Percentiles rank a stretch among this genome's conserved stretches.
These are phyloP conservation scores for Brachionus rotundiformis DNA, from an alignment of 1,140 invertebrate genomes.

Conservation along the genomic window DNA sequence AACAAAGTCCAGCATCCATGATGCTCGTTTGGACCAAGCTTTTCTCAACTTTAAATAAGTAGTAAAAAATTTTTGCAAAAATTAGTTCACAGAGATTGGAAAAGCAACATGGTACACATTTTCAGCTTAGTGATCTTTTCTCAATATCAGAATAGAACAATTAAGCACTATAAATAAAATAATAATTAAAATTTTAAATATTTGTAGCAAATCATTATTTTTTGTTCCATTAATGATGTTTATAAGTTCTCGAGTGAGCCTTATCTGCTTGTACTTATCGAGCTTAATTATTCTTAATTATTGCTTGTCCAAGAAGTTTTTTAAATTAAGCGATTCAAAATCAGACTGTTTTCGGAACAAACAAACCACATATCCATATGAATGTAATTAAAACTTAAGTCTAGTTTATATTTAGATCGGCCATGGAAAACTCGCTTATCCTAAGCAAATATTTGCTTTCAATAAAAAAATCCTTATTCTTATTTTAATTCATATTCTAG, in stretches of 20 bases:
- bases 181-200: too few relatives aligned
- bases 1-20: neutral
- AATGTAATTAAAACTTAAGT: slow-evolving; percentile 5
- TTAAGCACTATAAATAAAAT: too few relatives aligned
- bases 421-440: neutral
- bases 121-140: too few relatives aligned
- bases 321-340: neutral
- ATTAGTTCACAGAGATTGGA: too few relatives aligned
- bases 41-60: too few relatives aligned
- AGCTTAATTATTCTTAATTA: neutral
- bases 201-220: too few relatives aligned
- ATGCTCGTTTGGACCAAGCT: too few relatives aligned
- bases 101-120: too few relatives aligned
- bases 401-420: neutral
- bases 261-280: neutral
- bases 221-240: too few relatives aligned
- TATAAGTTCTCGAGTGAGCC: neutral
- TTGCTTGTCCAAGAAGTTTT: slow-evolving; percentile 12
- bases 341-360: slow-evolving; percentile 8
- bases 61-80: too few relatives aligned
- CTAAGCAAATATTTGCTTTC: neutral
- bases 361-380: slow-evolving; percentile 7
- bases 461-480: slow-evolving; percentile 10
- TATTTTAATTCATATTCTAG: neutral
- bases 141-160: too few relatives aligned